Conservation (phyloP, 2,797 vertebrate genomes). For the Apogon talboti region DNA sequence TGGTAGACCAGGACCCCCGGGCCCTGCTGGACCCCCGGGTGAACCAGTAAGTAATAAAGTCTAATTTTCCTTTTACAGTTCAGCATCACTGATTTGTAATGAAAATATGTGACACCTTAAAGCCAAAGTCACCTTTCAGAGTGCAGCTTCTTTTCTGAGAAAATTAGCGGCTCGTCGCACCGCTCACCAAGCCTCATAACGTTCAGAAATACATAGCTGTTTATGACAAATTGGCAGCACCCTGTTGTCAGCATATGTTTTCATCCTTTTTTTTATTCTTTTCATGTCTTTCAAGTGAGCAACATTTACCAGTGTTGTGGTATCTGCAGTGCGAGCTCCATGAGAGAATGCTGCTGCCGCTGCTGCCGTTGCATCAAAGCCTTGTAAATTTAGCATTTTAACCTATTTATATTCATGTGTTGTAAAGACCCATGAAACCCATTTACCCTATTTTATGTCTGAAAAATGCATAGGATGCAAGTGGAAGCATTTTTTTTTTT, state of each 20-base stretch:
- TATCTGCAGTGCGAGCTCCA: constrained; percentile 15
- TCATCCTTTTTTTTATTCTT: constrained; percentile 18
- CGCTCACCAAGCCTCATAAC: constrained; percentile 29
- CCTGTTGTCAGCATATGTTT: constrained; percentile 45
- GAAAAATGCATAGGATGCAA: constrained; percentile 14
- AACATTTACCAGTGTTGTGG: constrained; percentile 21
- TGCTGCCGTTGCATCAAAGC: constrained; percentile 33
- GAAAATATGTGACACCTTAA: constrained; percentile 21
- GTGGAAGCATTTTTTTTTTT: constrained; percentile 37
- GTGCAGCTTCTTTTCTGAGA: constrained; percentile 23
- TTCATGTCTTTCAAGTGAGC: constrained; percentile 42
- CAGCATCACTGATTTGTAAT: constrained; percentile 29
- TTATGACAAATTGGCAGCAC: constrained; percentile 47
- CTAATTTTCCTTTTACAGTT: constrained; percentile 29
- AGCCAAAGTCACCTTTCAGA: constrained; percentile 29
- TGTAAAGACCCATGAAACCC: constrained; percentile 28
- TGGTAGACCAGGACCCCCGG: constrained; percentile 91
- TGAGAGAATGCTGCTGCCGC: not conserved
- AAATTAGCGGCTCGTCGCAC: constrained; percentile 43
- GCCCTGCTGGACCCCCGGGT: constrained; percentile 93
- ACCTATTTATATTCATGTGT: constrained; percentile 26
- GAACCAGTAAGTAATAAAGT: constrained; percentile 89
- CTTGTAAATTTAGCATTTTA: constrained; percentile 23
- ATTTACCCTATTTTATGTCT: constrained; percentile 33
- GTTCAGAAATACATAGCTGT: constrained; percentile 36